phyloP scores from a whole-genome alignment of 2,888 invertebrate species.

The Eupithecia centaureata region DNA sequence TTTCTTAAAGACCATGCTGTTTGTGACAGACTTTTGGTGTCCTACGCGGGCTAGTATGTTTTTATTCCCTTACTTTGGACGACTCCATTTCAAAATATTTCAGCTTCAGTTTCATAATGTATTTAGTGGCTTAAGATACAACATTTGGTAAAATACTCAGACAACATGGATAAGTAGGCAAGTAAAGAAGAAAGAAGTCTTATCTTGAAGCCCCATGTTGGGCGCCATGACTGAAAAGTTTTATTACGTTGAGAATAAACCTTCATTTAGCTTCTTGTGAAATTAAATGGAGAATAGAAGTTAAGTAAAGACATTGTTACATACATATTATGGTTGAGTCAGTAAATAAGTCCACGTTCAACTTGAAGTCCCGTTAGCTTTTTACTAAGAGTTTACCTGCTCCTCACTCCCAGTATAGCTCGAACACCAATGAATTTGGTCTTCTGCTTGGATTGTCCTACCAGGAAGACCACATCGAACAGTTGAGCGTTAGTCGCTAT shows the following conservation, averaged over 20 bases:
- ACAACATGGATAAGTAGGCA: not conserved
- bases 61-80: not conserved
- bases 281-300: not conserved
- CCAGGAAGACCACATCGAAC: constrained; percentile 95
- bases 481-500: constrained; percentile 90
- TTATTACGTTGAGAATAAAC: not conserved
- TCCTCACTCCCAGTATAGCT: constrained; percentile 95
- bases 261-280: not conserved
- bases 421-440: constrained; percentile 95
- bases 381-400: constrained; percentile 83
- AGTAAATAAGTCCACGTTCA: not conserved
- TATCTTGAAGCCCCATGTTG: not conserved
- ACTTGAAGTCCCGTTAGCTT: not conserved
- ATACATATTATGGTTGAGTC: too few relatives aligned
- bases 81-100: not conserved
- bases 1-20: not conserved
- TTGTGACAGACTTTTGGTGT: not conserved
- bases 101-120: not conserved
- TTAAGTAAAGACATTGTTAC: not conserved
- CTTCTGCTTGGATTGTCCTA: constrained; percentile 96
- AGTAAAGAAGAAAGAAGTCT: not conserved
- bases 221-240: not conserved
- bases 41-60: not conserved
- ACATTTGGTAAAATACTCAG: not conserved
- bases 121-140: too few relatives aligned